Percentiles rank a stretch among this genome's conserved stretches.
Conservation (phyloP, 1,140 invertebrate species). For the Heliothis virescens region DNA sequence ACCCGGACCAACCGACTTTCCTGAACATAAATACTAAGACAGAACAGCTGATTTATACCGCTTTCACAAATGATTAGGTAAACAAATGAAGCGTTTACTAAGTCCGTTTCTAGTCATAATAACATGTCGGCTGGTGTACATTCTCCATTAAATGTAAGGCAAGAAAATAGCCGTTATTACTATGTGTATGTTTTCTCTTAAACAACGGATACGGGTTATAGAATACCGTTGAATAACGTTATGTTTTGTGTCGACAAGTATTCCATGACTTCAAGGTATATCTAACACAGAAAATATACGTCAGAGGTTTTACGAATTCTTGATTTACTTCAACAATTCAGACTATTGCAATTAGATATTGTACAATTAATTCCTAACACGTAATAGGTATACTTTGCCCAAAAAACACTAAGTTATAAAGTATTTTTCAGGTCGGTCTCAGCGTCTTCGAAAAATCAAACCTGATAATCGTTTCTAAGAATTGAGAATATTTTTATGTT, state of each 20-base stretch:
- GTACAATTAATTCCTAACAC: not conserved
- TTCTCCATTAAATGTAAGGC: conserved; percentile 23
- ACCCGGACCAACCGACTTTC: not conserved
- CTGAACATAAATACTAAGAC: not conserved
- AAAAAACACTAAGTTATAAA: too few species aligned
- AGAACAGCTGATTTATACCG: conserved; percentile 22
- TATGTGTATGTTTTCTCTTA: conserved; percentile 31
- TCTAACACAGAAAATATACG: not conserved
- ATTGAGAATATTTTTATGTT: too few species aligned
- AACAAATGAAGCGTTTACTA: conserved; percentile 27
- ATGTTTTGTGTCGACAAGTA: not conserved
- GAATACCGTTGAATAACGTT: not conserved
- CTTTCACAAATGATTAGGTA: conserved; percentile 28
- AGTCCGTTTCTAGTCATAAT: conserved; percentile 31
- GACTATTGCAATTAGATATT: not conserved
- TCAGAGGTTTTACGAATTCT: too few species aligned
- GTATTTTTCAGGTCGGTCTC: too few species aligned
- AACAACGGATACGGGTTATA: conserved; percentile 7
- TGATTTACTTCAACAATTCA: too few species aligned
- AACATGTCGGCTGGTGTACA: conserved; percentile 2
- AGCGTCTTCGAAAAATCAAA: too few species aligned
- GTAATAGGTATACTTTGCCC: not conserved
- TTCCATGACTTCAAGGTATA: not conserved
- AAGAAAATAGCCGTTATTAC: conserved; percentile 24
- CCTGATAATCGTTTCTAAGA: too few species aligned